Evolutionary conservation across 1,140 invertebrate species (phyloP).

Genomic region (Leptopilina clavipes): DNA sequence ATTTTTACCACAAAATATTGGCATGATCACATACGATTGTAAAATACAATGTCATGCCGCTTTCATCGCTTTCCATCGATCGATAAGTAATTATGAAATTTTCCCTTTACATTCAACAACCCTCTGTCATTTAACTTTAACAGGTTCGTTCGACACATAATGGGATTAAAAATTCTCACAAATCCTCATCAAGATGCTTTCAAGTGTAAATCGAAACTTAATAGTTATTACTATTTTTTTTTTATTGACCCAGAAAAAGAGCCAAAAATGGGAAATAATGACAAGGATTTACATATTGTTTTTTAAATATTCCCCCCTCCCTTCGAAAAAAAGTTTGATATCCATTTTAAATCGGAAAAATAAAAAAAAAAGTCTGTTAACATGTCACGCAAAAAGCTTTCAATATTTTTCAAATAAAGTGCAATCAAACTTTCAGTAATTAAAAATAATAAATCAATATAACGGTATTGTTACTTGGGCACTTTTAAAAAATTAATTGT

Average conservation of each 20-base stretch:
- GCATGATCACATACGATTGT: slow-evolving; percentile 23
- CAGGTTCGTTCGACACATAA: slow-evolving; percentile 50
- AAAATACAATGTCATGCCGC: slow-evolving; percentile 45
- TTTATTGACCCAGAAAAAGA: slow-evolving; percentile 47
- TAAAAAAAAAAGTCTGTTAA: too few relatives aligned
- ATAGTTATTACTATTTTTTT: slow-evolving; percentile 39
- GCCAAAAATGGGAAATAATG: slow-evolving; percentile 41
- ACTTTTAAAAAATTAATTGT: background rate
- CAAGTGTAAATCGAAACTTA: slow-evolving; percentile 42
- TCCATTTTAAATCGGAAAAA: background rate
- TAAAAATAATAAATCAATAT: background rate
- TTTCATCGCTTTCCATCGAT: slow-evolving; percentile 46
- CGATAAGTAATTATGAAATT: slow-evolving; percentile 62
- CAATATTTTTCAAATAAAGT: background rate
- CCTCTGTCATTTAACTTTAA: slow-evolving; percentile 49
- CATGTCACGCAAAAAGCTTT: too few relatives aligned
- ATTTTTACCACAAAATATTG: background rate
- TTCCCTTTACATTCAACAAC: slow-evolving; percentile 47
- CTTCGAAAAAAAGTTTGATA: background rate
- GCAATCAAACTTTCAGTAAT: background rate
- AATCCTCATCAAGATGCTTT: slow-evolving; percentile 38
- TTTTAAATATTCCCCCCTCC: background rate
- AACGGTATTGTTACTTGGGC: background rate
- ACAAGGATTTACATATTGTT: background rate
- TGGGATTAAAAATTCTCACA: slow-evolving; percentile 27